These are phyloP conservation scores for Xiphorhynchus elegans DNA, from an alignment of 2,113 vertebrate species.

Conservation along the genomic window DNA sequence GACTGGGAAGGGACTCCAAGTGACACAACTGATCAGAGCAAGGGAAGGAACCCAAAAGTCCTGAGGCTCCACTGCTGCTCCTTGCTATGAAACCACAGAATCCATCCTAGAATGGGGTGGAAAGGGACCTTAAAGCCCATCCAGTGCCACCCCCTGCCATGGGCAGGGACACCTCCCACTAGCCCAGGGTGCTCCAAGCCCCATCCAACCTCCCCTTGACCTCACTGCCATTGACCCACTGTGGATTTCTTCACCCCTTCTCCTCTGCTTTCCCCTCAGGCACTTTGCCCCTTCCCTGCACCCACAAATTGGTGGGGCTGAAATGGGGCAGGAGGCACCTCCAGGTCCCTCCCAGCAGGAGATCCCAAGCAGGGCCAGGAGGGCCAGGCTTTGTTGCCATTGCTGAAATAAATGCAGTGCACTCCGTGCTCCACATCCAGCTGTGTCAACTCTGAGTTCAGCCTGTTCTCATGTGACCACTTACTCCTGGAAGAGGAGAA, in stretches of 20 bases:
- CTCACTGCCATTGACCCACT: rapidly evolving
- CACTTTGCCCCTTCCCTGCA: neutral
- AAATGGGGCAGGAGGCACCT: neutral
- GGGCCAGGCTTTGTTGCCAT: neutral
- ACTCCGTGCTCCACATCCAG: neutral
- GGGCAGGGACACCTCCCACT: neutral
- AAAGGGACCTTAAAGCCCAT: neutral
- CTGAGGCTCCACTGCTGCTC: too few relatives aligned
- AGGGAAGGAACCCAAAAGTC: too few relatives aligned
- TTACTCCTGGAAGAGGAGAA: slow-evolving; percentile 14
- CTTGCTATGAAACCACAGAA: too few relatives aligned
- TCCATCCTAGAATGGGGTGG: neutral
- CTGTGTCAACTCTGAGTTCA: slow-evolving; percentile 57
- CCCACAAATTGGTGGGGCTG: neutral
- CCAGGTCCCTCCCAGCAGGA: rapidly evolving
- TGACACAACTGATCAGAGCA: too few relatives aligned
- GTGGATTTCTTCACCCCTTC: neutral
- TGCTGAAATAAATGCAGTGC: neutral
- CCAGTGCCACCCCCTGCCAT: neutral
- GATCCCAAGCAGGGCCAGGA: neutral
- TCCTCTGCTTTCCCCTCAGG: neutral
- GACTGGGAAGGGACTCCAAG: too few relatives aligned
- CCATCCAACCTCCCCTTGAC: neutral
- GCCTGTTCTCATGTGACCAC: slow-evolving; percentile 33
- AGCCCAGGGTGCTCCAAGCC: neutral